Base-by-base conservation (phyloP, 2,888 invertebrate species). In the Timandra comae region DNA sequence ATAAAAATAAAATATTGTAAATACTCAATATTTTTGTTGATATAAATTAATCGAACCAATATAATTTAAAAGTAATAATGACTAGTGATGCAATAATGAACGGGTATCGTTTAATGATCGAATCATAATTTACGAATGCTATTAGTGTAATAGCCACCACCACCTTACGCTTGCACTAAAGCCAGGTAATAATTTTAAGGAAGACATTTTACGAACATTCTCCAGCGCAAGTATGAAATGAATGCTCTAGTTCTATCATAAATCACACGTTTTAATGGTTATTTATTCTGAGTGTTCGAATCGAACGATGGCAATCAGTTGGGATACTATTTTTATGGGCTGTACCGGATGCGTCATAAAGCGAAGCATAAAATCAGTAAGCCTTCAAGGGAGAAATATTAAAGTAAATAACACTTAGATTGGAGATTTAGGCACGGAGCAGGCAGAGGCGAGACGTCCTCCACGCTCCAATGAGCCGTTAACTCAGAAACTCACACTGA, bases 391-490 rank as follows among this genome's bases (percentile, higher is more conserved):
- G 64, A 64, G 66, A 74, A 75, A 75, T 76, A 79, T 76, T 74
- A 78, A 78, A 79, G 73, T 73, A 79, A 80, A 80, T 78, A 78
- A 76, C 71, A 76, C 75, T 76, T 75, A 71, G 65, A 75, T 73
- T 66, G 69, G 67, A 71, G 69, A 72, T 72, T 77, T 68, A 68
- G 67, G 63, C 58, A 56, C 49, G 55, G 56, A 52, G 49, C 56
- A 41, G 52, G 52, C 54, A 49, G 46, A 46, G 49, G 56, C 52
- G 38, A 13, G 12, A 22, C 29, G 22, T 45, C 46, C 50, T 49
- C 53, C 35, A 41, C 62, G 63, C 59, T 60, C 52, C 64, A 61
- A 64, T 65, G 61, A 65, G 51, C 56, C 57, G 57, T 51, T 56
- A 52, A 60, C 60, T 55, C 52, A 48, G 50, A 46, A 52, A 56